Evolutionary conservation across 2,797 vertebrate genomes (phyloP), one percentile per base, ranked within the genome.

Genomic region (Fistularia commersonii): DNA sequence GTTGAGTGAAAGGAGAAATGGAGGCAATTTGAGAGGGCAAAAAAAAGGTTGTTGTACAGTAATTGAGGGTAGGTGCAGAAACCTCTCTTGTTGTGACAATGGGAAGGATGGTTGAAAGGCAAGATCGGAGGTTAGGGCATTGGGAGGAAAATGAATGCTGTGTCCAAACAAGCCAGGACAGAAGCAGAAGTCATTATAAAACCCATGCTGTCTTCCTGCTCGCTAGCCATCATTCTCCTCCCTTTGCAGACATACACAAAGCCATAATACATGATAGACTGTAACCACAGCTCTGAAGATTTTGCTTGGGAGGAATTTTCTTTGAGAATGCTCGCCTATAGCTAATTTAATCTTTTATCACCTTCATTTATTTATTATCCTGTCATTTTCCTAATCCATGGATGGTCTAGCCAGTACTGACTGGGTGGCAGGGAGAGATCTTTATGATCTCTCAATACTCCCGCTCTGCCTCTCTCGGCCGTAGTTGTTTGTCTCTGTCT

Each of bases 401-500:
- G 53, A 48, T 48, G 12, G 40, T 38, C 47, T 44, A 9, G 36
- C 41, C 35, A 42, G 35, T 23, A 45, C 38, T 49, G 64, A 51
- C 49, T 33, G 64, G 31, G 48, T 53, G 37, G 31, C 57, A 66
- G 9, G 7, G 10, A 64, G 33, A 47, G 41, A 40, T 51, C 35
- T 40, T 23, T 4, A 32, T 50, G 31, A 48, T 37, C 12, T 48
- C 8, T 39, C 11, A 11, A n/a, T 48, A 8, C 13, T 71, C 46
- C 44, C 43, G 33, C 48, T 56, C 51, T 53, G 54, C 12, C 32
- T 57, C 38, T 45, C 58, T 11, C 48, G 8, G 23, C 51, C 55
- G 41, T 42, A 35, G 37, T 68, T 80, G 54, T 68, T 75, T 58
- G 62, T 71, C 43, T 63, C 57, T 59, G 50, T 52, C 48, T 54